Conservation (phyloP, 2,797 vertebrate genomes). For the Myotis planiceps region DNA sequence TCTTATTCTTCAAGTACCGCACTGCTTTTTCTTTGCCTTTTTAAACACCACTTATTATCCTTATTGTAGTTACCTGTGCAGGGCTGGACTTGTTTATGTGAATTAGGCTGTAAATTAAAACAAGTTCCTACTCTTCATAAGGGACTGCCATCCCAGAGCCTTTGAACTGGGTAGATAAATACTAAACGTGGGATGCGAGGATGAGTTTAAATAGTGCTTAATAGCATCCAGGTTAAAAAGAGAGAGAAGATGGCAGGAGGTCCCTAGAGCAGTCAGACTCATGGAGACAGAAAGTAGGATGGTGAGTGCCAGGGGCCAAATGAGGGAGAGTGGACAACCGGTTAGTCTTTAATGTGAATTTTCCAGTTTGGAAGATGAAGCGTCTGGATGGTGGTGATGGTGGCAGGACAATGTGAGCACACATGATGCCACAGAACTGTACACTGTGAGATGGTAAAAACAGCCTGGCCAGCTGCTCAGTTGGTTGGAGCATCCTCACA, state of each 20-base stretch:
- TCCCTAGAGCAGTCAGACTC: background rate
- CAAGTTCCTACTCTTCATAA: background rate
- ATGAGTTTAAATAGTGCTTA: background rate
- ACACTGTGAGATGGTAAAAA: background rate
- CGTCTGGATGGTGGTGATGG: rapidly evolving
- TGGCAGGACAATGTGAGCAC: too few species aligned
- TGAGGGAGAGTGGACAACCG: rapidly evolving
- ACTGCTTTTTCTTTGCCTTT: background rate
- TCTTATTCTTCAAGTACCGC: background rate
- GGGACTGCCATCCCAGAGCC: background rate
- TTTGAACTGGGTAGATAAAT: rapidly evolving
- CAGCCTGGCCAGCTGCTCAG: too few species aligned
- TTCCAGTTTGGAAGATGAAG: background rate
- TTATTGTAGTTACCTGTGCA: background rate
- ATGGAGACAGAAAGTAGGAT: background rate
- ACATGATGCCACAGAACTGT: background rate
- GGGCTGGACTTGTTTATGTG: background rate
- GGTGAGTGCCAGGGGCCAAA: background rate
- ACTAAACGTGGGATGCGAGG: background rate
- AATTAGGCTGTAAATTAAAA: background rate
- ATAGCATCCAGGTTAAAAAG: background rate
- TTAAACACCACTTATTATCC: background rate
- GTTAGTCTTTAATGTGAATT: rapidly evolving
- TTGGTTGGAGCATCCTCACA: too few species aligned
- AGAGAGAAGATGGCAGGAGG: background rate